Base-by-base conservation (phyloP, 2,113 vertebrate genomes). In the Chlorodrepanis virens region DNA sequence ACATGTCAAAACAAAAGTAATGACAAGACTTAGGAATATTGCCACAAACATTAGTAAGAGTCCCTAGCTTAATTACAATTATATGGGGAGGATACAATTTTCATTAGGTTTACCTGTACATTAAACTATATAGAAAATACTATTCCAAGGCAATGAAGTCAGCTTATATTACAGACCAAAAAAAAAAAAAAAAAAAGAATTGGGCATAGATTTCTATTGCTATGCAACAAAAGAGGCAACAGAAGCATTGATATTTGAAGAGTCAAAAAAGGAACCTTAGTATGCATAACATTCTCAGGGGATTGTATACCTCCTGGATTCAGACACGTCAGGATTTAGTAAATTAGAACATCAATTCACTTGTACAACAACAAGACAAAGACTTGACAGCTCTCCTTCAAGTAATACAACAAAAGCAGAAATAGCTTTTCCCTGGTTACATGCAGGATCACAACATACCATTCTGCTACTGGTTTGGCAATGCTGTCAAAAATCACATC, bases 391-490 rank as follows among this genome's bases (percentile, higher is more conserved):
- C 12, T 79, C 61, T 64, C 49, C 56, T 90, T 23, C 16, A 52
- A 91, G 21, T 24, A 80, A 75, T 16, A 68, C 49, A 93, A 68
- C 31, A 45, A 92, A 89, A 89, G 53, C 53, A 77, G 50, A 63
- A 90, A 54, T 77, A 83, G 52, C 47, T 40, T 89, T 60, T 87
- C 54, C 67, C 39, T 6, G 1, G 64, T 89, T 75, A 93, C 44
- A 80, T 4, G 2, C 60, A 92, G 65, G 77, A 83, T 78, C 83
- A 96, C 65, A 83, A 94, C 98, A 82, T 98, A 99, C 99, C 98
- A 99, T 97, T 99, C 99, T 76, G 98, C 99, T 61, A 99, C 99
- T 76, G 99, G 99, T 92, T 98, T 99, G 91, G 99, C 99, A 94
- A 99, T 98, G 80, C 78, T 96, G 93, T 99, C 98, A 97, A 99